These are phyloP conservation scores for Ascidia mentula DNA, from an alignment of 23 tunicate genomes.

Conservation along the genomic window DNA sequence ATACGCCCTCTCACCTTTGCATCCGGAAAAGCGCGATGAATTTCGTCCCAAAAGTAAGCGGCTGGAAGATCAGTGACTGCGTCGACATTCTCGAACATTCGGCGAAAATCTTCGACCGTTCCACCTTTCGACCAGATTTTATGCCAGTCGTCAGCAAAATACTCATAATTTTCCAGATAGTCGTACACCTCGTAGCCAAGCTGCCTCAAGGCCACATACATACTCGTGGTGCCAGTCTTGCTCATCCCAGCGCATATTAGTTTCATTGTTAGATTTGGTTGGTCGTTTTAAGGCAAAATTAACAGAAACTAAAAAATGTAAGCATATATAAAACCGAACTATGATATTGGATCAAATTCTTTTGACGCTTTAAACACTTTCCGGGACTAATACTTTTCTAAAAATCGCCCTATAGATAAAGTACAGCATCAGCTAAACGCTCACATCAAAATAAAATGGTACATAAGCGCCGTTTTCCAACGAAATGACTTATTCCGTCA, in stretches of 20 bases:
- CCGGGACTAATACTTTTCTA: no score
- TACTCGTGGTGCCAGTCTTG: background rate
- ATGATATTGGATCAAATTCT: no score
- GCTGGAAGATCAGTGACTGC: background rate
- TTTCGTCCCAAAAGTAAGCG: background rate
- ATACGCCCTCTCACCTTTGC: background rate
- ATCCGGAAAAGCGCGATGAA: background rate
- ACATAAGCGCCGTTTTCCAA: no score
- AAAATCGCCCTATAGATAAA: no score
- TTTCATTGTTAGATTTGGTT: background rate
- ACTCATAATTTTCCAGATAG: background rate
- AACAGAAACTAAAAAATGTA: no score
- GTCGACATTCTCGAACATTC: background rate
- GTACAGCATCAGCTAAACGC: no score
- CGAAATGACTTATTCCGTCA: no score
- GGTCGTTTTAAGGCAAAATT: no score
- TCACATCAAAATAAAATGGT: no score
- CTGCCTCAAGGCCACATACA: background rate
- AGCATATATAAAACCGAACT: no score
- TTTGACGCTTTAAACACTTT: no score
- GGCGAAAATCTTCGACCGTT: background rate
- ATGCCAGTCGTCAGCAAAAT: background rate
- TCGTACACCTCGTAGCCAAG: background rate
- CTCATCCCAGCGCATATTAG: background rate
- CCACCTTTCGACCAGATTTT: background rate